A percentile compares a stretch with the other conserved stretches of the same genome.
phyloP scores from a whole-genome alignment of 2,888 invertebrate species.

The Cremastinae sp. region DNA sequence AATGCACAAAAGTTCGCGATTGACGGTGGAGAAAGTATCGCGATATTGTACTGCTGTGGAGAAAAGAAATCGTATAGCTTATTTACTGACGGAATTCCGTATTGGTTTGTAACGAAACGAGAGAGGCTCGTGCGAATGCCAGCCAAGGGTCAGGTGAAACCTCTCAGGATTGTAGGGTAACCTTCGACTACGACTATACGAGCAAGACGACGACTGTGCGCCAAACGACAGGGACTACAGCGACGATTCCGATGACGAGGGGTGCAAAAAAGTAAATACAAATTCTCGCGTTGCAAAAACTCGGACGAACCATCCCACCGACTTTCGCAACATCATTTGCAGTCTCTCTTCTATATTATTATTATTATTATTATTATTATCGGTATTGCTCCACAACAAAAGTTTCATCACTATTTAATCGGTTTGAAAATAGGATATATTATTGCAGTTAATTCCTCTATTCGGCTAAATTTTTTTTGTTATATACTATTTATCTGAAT shows the following conservation, averaged over 20 bases:
- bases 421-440: too few species aligned
- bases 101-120: constrained; percentile 45
- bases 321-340: constrained; percentile 4
- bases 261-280: constrained; percentile 27
- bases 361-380: too few species aligned
- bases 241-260: constrained; percentile 2
- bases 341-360: constrained; percentile 3
- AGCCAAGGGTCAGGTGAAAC: constrained; percentile 62
- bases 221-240: neutral
- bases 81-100: constrained; percentile 50
- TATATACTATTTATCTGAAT: too few species aligned
- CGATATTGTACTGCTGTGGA: neutral
- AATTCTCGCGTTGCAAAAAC: constrained; percentile 34
- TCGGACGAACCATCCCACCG: neutral
- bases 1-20: neutral
- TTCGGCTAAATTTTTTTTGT: too few species aligned
- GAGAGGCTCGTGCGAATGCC: constrained; percentile 18
- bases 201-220: constrained; percentile 21
- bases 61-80: constrained; percentile 33
- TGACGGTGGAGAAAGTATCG: neutral
- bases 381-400: too few species aligned
- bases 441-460: too few species aligned
- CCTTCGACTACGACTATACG: constrained; percentile 51
- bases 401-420: too few species aligned
- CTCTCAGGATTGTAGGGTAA: constrained; percentile 56